Conservation (phyloP, 2,113 vertebrate species). For the Cepphus grylle region DNA sequence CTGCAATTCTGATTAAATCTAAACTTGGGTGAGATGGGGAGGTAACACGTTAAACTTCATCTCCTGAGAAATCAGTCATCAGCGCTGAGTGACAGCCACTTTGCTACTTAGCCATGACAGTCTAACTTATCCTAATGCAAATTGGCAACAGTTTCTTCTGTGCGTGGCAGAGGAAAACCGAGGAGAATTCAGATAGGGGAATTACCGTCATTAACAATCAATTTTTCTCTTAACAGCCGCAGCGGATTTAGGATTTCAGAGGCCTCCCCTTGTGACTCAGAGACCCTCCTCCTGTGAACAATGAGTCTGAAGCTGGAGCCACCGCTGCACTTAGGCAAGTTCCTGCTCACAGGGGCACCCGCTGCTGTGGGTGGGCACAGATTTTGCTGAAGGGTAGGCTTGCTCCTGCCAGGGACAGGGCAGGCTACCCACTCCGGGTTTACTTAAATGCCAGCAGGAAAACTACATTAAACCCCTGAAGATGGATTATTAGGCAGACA, state of each 20-base stretch:
- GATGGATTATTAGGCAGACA: not conserved
- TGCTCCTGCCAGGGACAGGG: not conserved
- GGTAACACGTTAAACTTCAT: not conserved
- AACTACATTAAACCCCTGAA: not conserved
- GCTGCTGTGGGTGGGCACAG: not conserved
- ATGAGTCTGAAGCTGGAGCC: not conserved
- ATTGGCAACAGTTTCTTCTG: conserved; percentile 26
- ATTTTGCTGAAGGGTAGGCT: not conserved
- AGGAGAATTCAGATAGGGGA: conserved; percentile 44
- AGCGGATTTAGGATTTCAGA: not conserved
- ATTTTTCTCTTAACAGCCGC: conserved; percentile 31
- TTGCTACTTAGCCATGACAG: conserved; percentile 40
- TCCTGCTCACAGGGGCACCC: not conserved
- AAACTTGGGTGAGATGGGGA: conserved; percentile 6
- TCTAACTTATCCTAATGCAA: conserved; percentile 48
- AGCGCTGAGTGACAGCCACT: not conserved
- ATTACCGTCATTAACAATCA: conserved; percentile 38
- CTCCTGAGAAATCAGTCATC: conserved; percentile 39
- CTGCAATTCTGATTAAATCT: conserved; percentile 1
- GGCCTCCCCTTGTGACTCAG: not conserved
- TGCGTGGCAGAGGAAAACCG: not conserved
- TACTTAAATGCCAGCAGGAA: not conserved
- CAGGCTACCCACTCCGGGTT: not conserved
- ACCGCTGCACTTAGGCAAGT: not conserved
- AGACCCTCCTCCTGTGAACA: not conserved